These are phyloP conservation scores for Eurystomus gularis DNA, from an alignment of 2,113 vertebrate species.

Conservation along the genomic window DNA sequence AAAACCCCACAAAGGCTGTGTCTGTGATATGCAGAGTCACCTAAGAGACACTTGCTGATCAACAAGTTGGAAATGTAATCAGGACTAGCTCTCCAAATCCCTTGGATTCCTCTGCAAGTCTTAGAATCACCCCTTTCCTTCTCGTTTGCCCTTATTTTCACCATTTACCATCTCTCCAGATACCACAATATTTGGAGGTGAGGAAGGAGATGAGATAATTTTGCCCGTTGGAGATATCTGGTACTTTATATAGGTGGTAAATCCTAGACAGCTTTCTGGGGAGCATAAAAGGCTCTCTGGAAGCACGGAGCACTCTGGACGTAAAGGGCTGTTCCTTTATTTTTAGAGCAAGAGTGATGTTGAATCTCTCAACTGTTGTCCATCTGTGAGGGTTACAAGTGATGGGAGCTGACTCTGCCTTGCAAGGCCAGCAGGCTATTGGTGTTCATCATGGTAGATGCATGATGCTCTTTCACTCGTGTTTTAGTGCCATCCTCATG, in stretches of 20 bases:
- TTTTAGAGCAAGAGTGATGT: neutral
- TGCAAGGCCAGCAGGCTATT: neutral
- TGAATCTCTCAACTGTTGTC: neutral
- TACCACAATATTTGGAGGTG: neutral
- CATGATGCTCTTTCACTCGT: accelerated
- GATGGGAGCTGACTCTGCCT: neutral
- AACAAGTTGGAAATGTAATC: neutral
- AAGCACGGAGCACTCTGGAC: neutral
- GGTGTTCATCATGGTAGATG: accelerated
- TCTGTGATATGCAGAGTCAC: neutral
- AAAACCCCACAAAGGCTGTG: accelerated
- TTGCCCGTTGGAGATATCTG: neutral
- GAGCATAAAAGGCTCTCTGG: neutral
- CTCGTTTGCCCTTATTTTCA: neutral
- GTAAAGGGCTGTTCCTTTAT: neutral
- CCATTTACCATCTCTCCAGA: neutral
- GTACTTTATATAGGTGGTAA: neutral
- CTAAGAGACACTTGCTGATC: neutral
- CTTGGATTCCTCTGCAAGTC: neutral
- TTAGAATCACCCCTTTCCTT: neutral
- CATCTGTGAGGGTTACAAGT: neutral
- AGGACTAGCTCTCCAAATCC: neutral
- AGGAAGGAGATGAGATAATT: neutral
- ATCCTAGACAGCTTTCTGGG: neutral
- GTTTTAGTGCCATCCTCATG: accelerated